phyloP scores from a whole-genome alignment of 2,797 vertebrate species.

The Manis javanica region DNA sequence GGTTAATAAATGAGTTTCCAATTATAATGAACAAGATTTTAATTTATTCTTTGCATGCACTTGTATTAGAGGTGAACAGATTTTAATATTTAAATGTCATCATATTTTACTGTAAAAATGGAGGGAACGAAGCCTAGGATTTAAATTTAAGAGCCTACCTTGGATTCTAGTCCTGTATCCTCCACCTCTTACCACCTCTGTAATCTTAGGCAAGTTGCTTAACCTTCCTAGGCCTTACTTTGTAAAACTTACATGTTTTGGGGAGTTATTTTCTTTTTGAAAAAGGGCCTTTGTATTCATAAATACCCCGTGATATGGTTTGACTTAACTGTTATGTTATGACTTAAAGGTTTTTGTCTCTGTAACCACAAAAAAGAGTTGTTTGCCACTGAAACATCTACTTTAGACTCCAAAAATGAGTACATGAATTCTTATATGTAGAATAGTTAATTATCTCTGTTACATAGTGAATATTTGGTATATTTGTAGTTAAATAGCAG shows the following conservation, averaged over 20 bases:
- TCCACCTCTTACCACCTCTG: background rate
- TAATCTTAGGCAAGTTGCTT: conserved; percentile 44
- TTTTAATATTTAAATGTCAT: conserved; percentile 46
- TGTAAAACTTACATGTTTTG: conserved; percentile 46
- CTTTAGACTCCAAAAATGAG: conserved; percentile 92
- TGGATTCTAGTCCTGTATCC: background rate
- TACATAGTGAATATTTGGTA: conserved; percentile 29
- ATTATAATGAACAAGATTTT: conserved; percentile 24
- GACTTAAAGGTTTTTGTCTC: conserved; percentile 54
- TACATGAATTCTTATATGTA: background rate
- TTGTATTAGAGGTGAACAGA: conserved; percentile 40
- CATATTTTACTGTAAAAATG: conserved; percentile 51
- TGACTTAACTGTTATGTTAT: conserved; percentile 1
- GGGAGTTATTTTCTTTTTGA: background rate
- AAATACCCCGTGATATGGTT: conserved; percentile 31
- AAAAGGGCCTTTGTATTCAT: conserved; percentile 12
- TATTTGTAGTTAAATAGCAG: background rate
- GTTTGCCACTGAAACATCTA: conserved; percentile 93
- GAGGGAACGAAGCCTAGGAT: conserved; percentile 2
- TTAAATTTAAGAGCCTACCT: conserved; percentile 29
- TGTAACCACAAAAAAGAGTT: conserved; percentile 89
- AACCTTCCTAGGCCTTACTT: conserved; percentile 17
- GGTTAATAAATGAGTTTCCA: conserved; percentile 36
- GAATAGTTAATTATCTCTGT: background rate
- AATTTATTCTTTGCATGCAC: conserved; percentile 33